Percentiles rank a stretch among this genome's conserved stretches.
These are phyloP conservation scores for Cyaniris semiargus DNA, from an alignment of 2,888 invertebrate species.

Conservation along the genomic window DNA sequence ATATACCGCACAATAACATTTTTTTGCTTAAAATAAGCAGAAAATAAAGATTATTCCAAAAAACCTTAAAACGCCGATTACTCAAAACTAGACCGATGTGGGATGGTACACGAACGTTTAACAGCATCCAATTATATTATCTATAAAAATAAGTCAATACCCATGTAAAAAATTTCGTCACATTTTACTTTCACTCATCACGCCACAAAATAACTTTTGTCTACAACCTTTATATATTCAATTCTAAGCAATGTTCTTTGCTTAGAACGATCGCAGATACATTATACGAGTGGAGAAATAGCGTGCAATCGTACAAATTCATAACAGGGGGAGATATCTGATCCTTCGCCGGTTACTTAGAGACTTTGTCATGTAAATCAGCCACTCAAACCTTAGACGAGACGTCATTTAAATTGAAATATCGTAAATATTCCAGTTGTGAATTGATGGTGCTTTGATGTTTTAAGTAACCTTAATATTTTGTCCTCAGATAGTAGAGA, in stretches of 20 bases:
- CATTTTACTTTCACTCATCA: not conserved
- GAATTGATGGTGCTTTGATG: conserved; percentile 38
- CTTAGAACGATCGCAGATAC: not conserved
- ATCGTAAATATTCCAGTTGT: conserved; percentile 66
- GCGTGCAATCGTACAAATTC: conserved; percentile 20
- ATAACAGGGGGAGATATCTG: conserved; percentile 46
- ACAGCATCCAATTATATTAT: too few species aligned
- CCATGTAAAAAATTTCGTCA: not conserved
- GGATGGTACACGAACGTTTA: too few species aligned
- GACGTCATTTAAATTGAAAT: conserved; percentile 62
- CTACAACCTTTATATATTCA: not conserved
- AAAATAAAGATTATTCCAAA: too few species aligned
- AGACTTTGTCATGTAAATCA: conserved; percentile 76
- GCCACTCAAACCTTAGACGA: conserved; percentile 60
- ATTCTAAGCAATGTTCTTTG: not conserved
- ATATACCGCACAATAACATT: too few species aligned
- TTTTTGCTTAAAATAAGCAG: too few species aligned
- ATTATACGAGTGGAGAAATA: not conserved
- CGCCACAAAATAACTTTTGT: not conserved
- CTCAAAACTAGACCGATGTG: too few species aligned
- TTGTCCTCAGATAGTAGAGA: conserved; percentile 11
- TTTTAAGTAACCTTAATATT: conserved; percentile 36
- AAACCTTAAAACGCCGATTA: too few species aligned
- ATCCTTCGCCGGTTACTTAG: conserved; percentile 64
- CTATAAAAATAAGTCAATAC: too few species aligned